A percentile compares a stretch with the other conserved stretches of the same genome.
These are phyloP conservation scores for Poliocrania exsul DNA, from an alignment of 2,797 vertebrate species.

Conservation along the genomic window DNA sequence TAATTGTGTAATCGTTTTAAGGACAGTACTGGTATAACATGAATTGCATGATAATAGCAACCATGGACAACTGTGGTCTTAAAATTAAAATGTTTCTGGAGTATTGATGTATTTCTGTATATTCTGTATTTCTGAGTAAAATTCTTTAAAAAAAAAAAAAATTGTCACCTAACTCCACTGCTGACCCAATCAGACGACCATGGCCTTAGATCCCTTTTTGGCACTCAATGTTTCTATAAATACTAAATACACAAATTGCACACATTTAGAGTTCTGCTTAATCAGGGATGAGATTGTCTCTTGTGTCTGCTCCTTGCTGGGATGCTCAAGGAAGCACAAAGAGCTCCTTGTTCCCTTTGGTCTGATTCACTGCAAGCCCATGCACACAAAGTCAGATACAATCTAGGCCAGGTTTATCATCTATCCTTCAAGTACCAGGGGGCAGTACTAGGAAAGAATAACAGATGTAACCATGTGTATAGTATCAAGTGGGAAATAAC, in stretches of 20 bases:
- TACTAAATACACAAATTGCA: not conserved
- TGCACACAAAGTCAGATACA: not conserved
- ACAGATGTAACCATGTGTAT: slow-evolving; percentile 31
- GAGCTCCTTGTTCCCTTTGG: not conserved
- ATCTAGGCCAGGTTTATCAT: slow-evolving; percentile 29
- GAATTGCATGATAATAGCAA: not conserved
- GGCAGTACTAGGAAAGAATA: not conserved
- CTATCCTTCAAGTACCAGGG: slow-evolving; percentile 25
- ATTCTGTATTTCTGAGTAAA: not conserved
- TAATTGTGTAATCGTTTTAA: not conserved
- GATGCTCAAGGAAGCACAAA: not conserved
- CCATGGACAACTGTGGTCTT: not conserved
- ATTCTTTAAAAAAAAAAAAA: not conserved
- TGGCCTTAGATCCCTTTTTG: not conserved
- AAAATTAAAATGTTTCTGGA: not conserved
- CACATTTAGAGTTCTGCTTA: not conserved
- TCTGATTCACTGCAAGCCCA: not conserved
- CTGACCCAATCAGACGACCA: not conserved
- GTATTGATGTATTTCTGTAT: no score
- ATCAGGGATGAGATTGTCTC: not conserved
- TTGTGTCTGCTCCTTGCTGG: not conserved
- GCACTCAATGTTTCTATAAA: not conserved
- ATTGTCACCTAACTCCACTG: not conserved
- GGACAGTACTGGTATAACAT: not conserved
- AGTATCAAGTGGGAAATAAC: slow-evolving; percentile 36